Percentiles rank a stretch among this genome's conserved stretches.
phyloP scores from a whole-genome alignment of 2,888 invertebrate species.

The Chrysolina americana region DNA sequence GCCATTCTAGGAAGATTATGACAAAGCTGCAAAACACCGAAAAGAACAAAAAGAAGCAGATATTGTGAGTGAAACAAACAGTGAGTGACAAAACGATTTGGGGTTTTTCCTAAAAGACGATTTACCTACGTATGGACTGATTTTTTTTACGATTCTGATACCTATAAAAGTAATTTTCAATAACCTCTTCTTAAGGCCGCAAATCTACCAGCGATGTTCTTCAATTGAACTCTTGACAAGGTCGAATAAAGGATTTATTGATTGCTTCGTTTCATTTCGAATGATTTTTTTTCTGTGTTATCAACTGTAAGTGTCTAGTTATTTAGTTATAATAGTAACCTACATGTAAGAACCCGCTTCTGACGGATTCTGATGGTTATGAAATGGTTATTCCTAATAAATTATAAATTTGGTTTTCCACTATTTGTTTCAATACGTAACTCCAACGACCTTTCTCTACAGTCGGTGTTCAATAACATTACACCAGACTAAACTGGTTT shows the following conservation, averaged over 20 bases:
- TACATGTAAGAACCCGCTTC: neutral
- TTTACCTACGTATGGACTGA: conserved; percentile 41
- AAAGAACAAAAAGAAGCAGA: conserved; percentile 78
- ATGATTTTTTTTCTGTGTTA: conserved; percentile 15
- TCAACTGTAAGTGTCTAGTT: conserved; percentile 12
- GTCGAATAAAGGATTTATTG: conserved; percentile 16
- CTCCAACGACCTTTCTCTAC: neutral
- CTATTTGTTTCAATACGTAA: neutral
- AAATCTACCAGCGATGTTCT: conserved; percentile 10
- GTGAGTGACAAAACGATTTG: conserved; percentile 24
- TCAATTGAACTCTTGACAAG: neutral
- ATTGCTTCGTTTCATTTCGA: conserved; percentile 16
- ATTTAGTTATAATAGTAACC: neutral
- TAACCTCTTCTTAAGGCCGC: conserved; percentile 37
- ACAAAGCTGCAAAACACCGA: conserved; percentile 89
- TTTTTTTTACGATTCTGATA: conserved; percentile 33
- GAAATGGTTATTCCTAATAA: conserved; percentile 3
- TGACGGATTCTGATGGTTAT: conserved; percentile 2
- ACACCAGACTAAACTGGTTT: conserved; percentile 14
- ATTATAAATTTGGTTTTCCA: conserved; percentile 2
- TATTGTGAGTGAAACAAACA: conserved; percentile 13
- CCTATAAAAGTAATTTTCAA: conserved; percentile 18
- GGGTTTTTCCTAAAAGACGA: conserved; percentile 34
- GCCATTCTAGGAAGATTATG: conserved; percentile 93
- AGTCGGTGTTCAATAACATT: neutral